Evolutionary conservation across 2,797 vertebrate species (phyloP), one percentile per base, ranked within the genome.

Genomic region (Botia kubotai): DNA sequence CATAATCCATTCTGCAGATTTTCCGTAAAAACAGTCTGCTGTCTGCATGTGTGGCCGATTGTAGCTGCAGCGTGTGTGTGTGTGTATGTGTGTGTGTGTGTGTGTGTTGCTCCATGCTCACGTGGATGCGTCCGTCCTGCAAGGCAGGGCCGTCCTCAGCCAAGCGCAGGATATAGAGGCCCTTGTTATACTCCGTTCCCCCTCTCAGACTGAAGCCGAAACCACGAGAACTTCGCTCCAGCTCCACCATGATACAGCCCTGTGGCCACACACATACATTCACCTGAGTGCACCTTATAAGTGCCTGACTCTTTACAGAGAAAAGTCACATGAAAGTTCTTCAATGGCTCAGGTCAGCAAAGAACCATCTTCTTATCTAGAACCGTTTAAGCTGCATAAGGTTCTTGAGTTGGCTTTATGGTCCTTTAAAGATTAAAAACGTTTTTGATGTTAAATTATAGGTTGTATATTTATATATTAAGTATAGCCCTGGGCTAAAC

Each of bases 131-230:
- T 67, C 97, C 96, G 0, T 99, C 97, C 78, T 95, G 93, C 83
- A 96, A 91, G 26, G 98, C 97, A 0, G 98, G 95, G 11, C 97
- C 97, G 0, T 98, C 97, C 85, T 99, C 98, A 3, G 97, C 97
- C 2, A 99, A 94, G 1, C 98, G 95, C 33, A 99, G 95, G 88
- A 99, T 99, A 89, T 97, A 99, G 1, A 99, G 91, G 5, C 97
- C 98, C 98, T 99, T 99, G 92, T 97, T 98, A 91, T 99, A 99
- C 75, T 99, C 98, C 12, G 98, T 98, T 3, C 98, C 98, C 12
- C 98, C 97, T 8, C 98, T 95, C 17, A 99, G 95, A 87, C 97
- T 99, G 85, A 99, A 99, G 29, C 98, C 98, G 69, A 99, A 99
- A 43, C 98, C 98, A 70, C 97, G 90, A 70, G 95, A 90, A 11